These are phyloP conservation scores for Gonioctena quinquepunctata DNA, from an alignment of 1,140 invertebrate species.

Conservation along the genomic window DNA sequence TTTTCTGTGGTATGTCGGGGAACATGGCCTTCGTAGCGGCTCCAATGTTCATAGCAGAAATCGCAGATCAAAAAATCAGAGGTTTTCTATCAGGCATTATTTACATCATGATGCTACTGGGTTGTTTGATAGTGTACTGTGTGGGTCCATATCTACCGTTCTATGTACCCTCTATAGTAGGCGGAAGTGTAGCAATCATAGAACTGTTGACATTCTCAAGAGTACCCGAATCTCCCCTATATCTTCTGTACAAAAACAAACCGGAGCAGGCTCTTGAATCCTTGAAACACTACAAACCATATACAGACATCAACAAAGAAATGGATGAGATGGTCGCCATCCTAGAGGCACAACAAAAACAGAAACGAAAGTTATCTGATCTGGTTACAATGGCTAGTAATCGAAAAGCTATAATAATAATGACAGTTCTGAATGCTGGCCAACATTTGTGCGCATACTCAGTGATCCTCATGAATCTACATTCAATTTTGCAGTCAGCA, in stretches of 20 bases:
- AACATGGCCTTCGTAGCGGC: constrained; percentile 47
- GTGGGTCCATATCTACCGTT: constrained; percentile 37
- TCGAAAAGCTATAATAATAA: constrained; percentile 38
- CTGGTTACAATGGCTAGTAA: constrained; percentile 40
- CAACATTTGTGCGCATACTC: constrained; percentile 59
- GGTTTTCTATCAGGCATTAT: constrained; percentile 42
- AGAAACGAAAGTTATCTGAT: constrained; percentile 37
- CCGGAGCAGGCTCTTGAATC: constrained; percentile 57
- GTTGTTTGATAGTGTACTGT: constrained; percentile 38
- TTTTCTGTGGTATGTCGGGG: constrained; percentile 43
- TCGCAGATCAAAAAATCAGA: constrained; percentile 45
- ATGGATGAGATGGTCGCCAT: constrained; percentile 49
- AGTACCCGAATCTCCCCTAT: constrained; percentile 40
- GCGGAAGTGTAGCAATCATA: constrained; percentile 16
- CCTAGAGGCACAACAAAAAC: constrained; percentile 37
- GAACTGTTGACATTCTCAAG: constrained; percentile 13
- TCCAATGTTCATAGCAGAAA: constrained; percentile 50
- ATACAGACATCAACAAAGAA: constrained; percentile 56
- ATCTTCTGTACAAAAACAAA: constrained; percentile 29
- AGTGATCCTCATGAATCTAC: constrained; percentile 43
- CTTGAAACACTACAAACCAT: constrained; percentile 49
- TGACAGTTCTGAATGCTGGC: constrained; percentile 59
- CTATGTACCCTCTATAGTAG: constrained; percentile 37
- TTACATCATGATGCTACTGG: constrained; percentile 45
- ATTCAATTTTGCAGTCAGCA: constrained; percentile 38